Base-by-base conservation (phyloP, 2,888 invertebrate genomes). In the Cephus rjabovi region DNA sequence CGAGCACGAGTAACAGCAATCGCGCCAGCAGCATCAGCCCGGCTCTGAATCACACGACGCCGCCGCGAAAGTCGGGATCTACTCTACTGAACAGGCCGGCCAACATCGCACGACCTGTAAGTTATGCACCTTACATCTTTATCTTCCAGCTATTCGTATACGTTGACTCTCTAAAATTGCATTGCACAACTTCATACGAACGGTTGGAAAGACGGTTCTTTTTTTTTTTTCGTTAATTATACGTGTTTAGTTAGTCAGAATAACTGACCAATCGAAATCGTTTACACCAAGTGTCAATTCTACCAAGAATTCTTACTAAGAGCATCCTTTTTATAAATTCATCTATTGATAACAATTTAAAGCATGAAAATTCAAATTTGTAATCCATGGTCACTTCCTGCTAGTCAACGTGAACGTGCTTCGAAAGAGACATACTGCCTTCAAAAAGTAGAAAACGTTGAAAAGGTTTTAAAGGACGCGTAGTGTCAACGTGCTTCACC, bases 71-170 rank as follows among this genome's bases (percentile, higher is more conserved):
- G 88, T 84, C 92, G 69, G 92, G 92, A 69, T 91, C 91, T 1
- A 89, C 90, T 76, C 87, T 96, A 85, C 92, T 96, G 83, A 94
- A 95, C 86, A 93, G 96, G 82, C 96, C 96, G 0, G 93, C 95
- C 12, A 94, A 94, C 86, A 93, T 95, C 78, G 92, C 94, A 84
- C 93, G 94, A 92, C 95, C 95, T 85, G 96, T 96, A 92, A 95
- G 95, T 94, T 83, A 74, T 79, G 76, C 78, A 74, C 35, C 81
- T 68, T 77, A 4, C 33, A 37, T 12, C 40, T 23, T 79, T 56
- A 56, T 56, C 23, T 56, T 56, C 40, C 40, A 56, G 9, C 23
- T 56, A 56, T 23, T 56, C 40, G 15, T 56, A 56, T 56, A 23
- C 40, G 0, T 56, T 9, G 9, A 23, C 40, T 56, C 23, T 23